Conservation (phyloP, 1,140 invertebrate genomes). For the Neodiprion virginianus region DNA sequence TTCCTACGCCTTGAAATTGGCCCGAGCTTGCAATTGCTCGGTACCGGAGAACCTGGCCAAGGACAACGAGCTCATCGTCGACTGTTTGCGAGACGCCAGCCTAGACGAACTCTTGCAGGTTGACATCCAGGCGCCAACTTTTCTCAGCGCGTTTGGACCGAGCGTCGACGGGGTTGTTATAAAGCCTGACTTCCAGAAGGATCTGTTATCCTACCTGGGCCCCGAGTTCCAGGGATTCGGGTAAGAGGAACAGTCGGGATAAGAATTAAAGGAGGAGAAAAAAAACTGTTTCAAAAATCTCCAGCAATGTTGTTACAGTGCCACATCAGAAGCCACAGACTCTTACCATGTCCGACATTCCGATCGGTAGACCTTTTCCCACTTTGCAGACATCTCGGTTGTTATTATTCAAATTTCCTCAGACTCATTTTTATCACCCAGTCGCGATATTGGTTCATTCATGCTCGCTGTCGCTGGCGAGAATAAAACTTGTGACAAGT, state of each 20-base stretch:
- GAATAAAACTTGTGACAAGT: too few relatives aligned
- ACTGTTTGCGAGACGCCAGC: slow-evolving; percentile 79
- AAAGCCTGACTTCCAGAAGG: slow-evolving; percentile 78
- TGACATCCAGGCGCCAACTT: slow-evolving; percentile 83
- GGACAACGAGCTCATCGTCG: slow-evolving; percentile 81
- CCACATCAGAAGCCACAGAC: slow-evolving; percentile 18
- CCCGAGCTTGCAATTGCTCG: slow-evolving; percentile 85
- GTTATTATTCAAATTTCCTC: too few relatives aligned
- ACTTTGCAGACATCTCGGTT: too few relatives aligned
- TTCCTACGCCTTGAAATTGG: slow-evolving; percentile 83
- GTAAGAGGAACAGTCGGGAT: slow-evolving; percentile 58
- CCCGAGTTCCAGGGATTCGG: slow-evolving; percentile 73
- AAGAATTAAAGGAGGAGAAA: slow-evolving; percentile 68
- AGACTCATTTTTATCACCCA: too few relatives aligned
- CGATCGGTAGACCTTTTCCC: too few relatives aligned
- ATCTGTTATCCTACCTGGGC: slow-evolving; percentile 73
- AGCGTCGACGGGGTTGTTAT: slow-evolving; percentile 89
- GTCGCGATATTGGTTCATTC: too few relatives aligned
- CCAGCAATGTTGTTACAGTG: slow-evolving; percentile 58
- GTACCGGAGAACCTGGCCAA: slow-evolving; percentile 78
- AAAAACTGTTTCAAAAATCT: slow-evolving; percentile 39
- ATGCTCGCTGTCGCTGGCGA: too few relatives aligned
- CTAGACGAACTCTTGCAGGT: slow-evolving; percentile 79
- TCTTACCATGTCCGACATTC: too few relatives aligned
- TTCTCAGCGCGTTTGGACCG: slow-evolving; percentile 83